Evolutionary conservation across 53 echinoderm and acorn worm genomes (phyloP).

Genomic region (Paracentrotus lividus): DNA sequence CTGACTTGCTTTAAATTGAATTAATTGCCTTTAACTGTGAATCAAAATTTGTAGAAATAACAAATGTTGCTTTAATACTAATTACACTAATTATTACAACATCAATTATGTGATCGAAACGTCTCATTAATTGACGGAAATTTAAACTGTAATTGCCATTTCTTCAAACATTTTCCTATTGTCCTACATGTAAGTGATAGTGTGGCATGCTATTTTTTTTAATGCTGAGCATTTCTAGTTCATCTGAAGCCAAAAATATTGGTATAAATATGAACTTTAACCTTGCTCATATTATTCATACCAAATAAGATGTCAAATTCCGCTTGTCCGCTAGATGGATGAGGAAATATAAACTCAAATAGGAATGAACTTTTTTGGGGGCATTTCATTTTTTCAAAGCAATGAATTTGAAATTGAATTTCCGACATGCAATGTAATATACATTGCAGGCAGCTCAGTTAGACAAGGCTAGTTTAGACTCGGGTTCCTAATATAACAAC

Average conservation of each 20-base stretch:
- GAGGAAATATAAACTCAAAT: not conserved
- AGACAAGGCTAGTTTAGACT: not conserved
- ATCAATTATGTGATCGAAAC: not conserved
- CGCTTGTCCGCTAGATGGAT: not conserved
- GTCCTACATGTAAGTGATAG: not conserved
- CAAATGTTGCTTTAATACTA: conserved; percentile 46
- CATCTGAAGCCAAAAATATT: not conserved
- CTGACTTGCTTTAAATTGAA: not conserved
- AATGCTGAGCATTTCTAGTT: not conserved
- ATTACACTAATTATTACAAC: conserved; percentile 28
- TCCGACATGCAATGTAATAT: conserved; percentile 21
- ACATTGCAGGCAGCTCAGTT: not conserved
- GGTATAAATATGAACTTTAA: not conserved
- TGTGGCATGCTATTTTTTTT: not conserved
- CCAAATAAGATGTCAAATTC: not conserved
- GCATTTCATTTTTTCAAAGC: not conserved
- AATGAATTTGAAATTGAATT: too few relatives aligned
- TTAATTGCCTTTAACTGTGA: conserved; percentile 16
- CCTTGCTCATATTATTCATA: not conserved
- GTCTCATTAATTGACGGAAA: not conserved
- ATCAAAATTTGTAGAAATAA: not conserved
- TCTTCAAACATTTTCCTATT: conserved; percentile 2
- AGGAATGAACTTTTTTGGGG: not conserved
- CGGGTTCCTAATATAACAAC: not conserved
- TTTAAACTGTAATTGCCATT: not conserved